A percentile compares a stretch with the other conserved stretches of the same genome.
Evolutionary conservation across 2,113 vertebrate species (phyloP).

Genomic region (Colius striatus): DNA sequence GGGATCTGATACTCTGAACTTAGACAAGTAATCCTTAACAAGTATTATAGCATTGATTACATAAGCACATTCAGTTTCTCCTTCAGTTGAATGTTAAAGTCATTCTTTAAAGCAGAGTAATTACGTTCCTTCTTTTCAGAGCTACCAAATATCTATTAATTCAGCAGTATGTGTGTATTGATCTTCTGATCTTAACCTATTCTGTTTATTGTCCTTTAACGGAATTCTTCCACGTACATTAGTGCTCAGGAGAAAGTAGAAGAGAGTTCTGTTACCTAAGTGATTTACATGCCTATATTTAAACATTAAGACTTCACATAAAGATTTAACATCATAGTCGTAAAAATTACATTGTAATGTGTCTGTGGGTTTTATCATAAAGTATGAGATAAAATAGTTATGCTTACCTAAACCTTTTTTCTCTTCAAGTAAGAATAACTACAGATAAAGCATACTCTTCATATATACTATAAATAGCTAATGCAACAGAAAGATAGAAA

Average conservation of each 20-base stretch:
- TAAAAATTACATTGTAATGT: neutral
- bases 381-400: neutral
- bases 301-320: neutral
- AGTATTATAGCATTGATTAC: slow-evolving; percentile 18
- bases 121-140: slow-evolving; percentile 27
- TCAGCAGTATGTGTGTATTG: slow-evolving; percentile 57
- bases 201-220: slow-evolving; percentile 59
- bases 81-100: slow-evolving; percentile 53
- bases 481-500: neutral
- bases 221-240: slow-evolving; percentile 5
- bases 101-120: slow-evolving; percentile 47
- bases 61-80: slow-evolving; percentile 49
- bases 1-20: neutral
- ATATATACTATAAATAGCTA: neutral
- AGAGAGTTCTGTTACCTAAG: neutral
- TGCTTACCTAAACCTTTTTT: neutral
- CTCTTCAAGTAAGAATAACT: neutral
- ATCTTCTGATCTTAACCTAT: slow-evolving; percentile 58
- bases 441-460: neutral
- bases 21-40: neutral
- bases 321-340: neutral
- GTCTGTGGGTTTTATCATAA: neutral
- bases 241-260: neutral
- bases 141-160: slow-evolving; percentile 66
- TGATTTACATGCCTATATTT: neutral